Evolutionary conservation across 2,797 vertebrate species (phyloP).

Genomic region (Oceanodroma leucorhoa): DNA sequence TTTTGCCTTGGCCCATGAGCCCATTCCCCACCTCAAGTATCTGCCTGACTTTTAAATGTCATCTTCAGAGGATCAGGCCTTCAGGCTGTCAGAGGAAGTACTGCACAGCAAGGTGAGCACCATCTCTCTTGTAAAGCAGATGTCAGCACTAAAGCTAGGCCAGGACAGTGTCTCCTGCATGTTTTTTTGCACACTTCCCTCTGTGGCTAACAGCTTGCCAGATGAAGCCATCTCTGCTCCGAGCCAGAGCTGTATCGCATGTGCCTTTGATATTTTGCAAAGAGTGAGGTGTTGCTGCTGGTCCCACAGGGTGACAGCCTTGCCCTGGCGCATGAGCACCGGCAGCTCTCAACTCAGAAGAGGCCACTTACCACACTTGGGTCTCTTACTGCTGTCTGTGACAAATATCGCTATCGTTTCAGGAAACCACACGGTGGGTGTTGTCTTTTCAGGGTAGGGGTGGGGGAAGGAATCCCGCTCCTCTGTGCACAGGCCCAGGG

Average conservation of each 20-base stretch:
- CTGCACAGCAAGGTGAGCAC: background rate
- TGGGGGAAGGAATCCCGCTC: conserved; percentile 20
- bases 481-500: background rate
- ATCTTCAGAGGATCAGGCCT: background rate
- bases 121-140: background rate
- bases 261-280: background rate
- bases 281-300: background rate
- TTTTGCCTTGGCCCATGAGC: background rate
- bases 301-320: background rate
- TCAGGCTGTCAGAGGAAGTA: background rate
- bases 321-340: background rate
- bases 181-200: background rate
- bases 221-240: background rate
- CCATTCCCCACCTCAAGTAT: background rate
- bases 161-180: background rate
- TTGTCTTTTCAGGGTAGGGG: background rate
- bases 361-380: background rate
- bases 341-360: background rate
- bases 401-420: background rate
- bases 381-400: conserved; percentile 4
- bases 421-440: conserved; percentile 61
- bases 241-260: background rate
- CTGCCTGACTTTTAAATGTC: background rate
- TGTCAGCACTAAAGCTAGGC: background rate
- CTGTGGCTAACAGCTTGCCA: background rate